These are phyloP conservation scores for Mionectes olivaceus DNA, from an alignment of 2,797 vertebrate species.

Conservation along the genomic window DNA sequence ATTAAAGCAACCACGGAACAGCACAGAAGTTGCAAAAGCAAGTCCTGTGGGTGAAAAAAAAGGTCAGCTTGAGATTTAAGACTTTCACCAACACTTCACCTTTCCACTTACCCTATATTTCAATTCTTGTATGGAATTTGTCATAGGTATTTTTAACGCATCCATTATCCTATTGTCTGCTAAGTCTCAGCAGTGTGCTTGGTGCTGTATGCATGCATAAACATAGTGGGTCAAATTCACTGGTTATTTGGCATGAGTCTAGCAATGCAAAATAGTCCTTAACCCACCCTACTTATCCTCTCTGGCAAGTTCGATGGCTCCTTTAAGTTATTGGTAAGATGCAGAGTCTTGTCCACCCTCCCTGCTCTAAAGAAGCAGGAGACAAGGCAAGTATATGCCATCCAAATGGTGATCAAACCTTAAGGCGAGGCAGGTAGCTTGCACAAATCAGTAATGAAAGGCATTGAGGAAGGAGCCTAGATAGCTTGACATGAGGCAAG, in stretches of 20 bases:
- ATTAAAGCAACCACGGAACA: constrained; percentile 76
- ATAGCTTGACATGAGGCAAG: neutral
- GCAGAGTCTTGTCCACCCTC: neutral
- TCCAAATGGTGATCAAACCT: neutral
- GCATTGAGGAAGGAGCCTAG: neutral
- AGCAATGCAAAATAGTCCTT: neutral
- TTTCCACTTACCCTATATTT: constrained; percentile 58
- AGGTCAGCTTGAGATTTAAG: constrained; percentile 65
- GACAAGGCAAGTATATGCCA: neutral
- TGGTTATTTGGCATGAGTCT: neutral
- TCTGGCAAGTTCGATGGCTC: neutral
- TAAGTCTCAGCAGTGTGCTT: neutral
- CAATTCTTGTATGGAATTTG: constrained; percentile 51
- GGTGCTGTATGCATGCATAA: neutral
- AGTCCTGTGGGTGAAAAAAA: constrained; percentile 61
- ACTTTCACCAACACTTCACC: constrained; percentile 67
- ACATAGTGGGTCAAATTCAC: neutral
- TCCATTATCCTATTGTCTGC: constrained; percentile 34
- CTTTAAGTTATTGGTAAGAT: neutral
- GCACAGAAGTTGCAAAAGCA: constrained; percentile 58
- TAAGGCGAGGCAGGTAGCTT: neutral
- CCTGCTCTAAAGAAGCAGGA: neutral
- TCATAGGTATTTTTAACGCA: constrained; percentile 12
- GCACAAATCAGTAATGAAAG: neutral
- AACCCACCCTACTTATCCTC: neutral